Percentiles rank a stretch among this genome's conserved stretches.
phyloP scores from a whole-genome alignment of 2,888 invertebrate species.

The Xanthorhoe designata region DNA sequence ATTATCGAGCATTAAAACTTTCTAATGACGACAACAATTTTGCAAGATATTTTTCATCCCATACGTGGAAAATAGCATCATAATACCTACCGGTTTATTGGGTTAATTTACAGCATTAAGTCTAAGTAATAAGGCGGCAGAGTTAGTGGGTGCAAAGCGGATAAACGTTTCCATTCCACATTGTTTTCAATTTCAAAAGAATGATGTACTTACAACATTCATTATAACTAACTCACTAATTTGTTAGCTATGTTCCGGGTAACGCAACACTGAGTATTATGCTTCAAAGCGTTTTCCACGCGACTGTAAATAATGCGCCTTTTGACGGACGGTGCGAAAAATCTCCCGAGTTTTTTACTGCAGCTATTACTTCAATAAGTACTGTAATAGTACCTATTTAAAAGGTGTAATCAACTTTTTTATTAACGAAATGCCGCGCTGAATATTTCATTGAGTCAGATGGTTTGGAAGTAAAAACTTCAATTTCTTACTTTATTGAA shows the following conservation, averaged over 20 bases:
- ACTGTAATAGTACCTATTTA: background rate
- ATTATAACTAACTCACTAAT: slow-evolving; percentile 28
- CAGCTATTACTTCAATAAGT: background rate
- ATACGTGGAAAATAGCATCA: too few relatives aligned
- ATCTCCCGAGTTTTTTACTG: background rate
- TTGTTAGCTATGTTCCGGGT: slow-evolving; percentile 34
- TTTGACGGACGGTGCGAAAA: slow-evolving; percentile 4
- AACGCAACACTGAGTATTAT: slow-evolving; percentile 31
- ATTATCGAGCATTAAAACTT: too few relatives aligned
- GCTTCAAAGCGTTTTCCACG: slow-evolving; percentile 40
- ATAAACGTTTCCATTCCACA: too few relatives aligned
- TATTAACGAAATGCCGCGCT: background rate
- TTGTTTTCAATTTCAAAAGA: slow-evolving; percentile 11
- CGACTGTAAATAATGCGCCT: slow-evolving; percentile 33
- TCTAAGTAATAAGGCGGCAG: too few relatives aligned
- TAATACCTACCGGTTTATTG: too few relatives aligned
- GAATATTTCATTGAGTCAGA: too few relatives aligned
- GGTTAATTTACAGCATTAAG: too few relatives aligned
- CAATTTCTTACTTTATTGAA: too few relatives aligned
- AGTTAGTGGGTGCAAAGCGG: too few relatives aligned
- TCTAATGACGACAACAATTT: too few relatives aligned
- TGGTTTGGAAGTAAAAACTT: too few relatives aligned
- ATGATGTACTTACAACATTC: slow-evolving; percentile 13
- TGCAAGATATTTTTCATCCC: too few relatives aligned
- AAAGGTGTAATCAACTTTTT: slow-evolving; percentile 1